Percentiles rank a stretch among this genome's conserved stretches.
These are phyloP conservation scores for Rhinoraja longicauda DNA, from an alignment of 2,797 vertebrate species.

Conservation along the genomic window DNA sequence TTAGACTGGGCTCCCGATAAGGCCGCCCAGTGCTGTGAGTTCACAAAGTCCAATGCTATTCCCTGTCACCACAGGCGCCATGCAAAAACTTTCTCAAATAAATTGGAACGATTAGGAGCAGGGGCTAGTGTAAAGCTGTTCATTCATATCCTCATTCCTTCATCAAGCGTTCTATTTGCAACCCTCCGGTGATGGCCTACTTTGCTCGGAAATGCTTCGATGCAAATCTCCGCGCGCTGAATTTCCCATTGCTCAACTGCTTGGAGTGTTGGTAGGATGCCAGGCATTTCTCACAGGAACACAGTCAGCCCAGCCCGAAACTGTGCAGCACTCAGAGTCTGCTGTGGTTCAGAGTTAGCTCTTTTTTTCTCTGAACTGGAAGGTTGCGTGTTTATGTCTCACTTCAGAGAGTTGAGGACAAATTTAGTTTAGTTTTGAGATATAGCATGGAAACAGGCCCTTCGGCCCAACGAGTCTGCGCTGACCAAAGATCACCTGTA, in stretches of 20 bases:
- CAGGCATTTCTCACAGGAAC: not conserved
- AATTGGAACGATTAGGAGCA: not conserved
- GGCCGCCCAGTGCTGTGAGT: not conserved
- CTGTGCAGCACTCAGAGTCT: not conserved
- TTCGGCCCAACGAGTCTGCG: no score
- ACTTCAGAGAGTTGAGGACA: not conserved
- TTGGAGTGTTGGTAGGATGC: not conserved
- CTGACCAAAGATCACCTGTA: no score
- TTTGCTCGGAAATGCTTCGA: not conserved
- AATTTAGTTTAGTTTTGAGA: not conserved
- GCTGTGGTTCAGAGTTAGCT: not conserved
- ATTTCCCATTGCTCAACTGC: not conserved
- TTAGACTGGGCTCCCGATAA: slow-evolving; percentile 16
- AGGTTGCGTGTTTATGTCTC: not conserved
- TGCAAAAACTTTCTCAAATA: not conserved
- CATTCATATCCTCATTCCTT: not conserved
- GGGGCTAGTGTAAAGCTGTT: not conserved
- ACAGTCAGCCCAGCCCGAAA: not conserved
- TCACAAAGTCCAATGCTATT: not conserved
- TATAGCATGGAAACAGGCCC: no score
- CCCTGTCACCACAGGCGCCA: no score
- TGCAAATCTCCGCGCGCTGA: not conserved
- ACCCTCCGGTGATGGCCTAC: not conserved
- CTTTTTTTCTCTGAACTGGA: not conserved
- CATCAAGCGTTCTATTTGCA: not conserved